Evolutionary conservation across 2,113 vertebrate species (phyloP).

Genomic region (Solea senegalensis): DNA sequence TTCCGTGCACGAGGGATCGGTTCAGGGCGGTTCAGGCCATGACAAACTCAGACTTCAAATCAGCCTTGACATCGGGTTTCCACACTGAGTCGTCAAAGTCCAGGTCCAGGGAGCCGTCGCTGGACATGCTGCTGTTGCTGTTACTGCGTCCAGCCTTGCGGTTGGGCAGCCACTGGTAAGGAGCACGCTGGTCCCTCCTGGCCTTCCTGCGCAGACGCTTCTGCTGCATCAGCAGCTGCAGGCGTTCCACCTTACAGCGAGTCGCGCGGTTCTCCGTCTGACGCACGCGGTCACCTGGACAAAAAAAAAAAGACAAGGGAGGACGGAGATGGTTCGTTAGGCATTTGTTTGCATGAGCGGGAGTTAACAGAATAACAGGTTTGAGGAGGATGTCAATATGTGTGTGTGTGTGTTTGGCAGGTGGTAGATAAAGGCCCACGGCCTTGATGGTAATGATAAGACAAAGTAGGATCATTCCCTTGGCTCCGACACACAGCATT

Average conservation of each 20-base stretch:
- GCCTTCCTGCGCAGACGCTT: constrained; percentile 95
- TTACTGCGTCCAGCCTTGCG: constrained; percentile 92
- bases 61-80: constrained; percentile 97
- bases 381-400: constrained; percentile 15
- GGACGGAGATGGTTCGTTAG: not conserved
- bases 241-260: constrained; percentile 94
- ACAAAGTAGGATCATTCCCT: constrained; percentile 25
- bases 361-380: not conserved
- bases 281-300: constrained; percentile 90
- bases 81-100: constrained; percentile 97
- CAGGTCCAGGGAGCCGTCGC: constrained; percentile 91
- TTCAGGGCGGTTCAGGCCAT: constrained; percentile 88
- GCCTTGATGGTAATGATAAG: constrained; percentile 30
- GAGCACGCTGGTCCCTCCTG: constrained; percentile 88
- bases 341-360: not conserved
- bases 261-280: constrained; percentile 98
- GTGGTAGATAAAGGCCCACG: constrained; percentile 38
- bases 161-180: constrained; percentile 94
- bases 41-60: constrained; percentile 95
- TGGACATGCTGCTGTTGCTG: constrained; percentile 89
- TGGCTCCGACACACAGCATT: constrained; percentile 5
- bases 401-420: constrained; percentile 25
- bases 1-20: not conserved
- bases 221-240: constrained; percentile 97
- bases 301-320: not conserved